Evolutionary conservation across 2,113 vertebrate genomes (phyloP).

Genomic region (Puffinus mauretanicus): DNA sequence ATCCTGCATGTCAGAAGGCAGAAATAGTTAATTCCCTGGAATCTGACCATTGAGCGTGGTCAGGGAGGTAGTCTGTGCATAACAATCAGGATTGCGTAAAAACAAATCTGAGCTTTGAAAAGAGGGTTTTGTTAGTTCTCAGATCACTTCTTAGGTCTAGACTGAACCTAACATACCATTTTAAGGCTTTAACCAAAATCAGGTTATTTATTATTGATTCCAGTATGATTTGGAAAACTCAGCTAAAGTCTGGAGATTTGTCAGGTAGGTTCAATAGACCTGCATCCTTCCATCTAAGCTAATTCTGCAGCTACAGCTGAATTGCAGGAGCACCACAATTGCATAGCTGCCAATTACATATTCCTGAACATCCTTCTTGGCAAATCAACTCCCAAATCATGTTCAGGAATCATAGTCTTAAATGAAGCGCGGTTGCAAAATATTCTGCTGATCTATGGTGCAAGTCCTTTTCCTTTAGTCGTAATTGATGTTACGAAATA

Average conservation of each 20-base stretch:
- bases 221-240: neutral
- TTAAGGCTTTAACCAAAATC: neutral
- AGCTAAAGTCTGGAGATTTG: neutral
- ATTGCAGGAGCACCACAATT: neutral
- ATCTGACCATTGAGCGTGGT: fast-evolving
- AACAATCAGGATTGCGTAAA: fast-evolving
- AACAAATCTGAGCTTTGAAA: neutral
- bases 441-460: slow-evolving; percentile 18
- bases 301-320: neutral
- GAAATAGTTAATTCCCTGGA: neutral
- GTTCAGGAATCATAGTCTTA: neutral
- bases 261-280: neutral
- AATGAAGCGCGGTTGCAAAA: slow-evolving; percentile 4
- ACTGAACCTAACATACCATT: neutral
- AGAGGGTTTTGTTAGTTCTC: neutral
- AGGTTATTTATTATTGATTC: neutral
- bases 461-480: slow-evolving; percentile 19
- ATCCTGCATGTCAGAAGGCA: neutral
- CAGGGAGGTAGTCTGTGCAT: neutral
- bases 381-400: neutral
- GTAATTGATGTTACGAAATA: slow-evolving; percentile 41
- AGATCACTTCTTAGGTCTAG: neutral
- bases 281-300: neutral
- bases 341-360: neutral
- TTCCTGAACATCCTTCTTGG: neutral